Evolutionary conservation across 2,113 vertebrate genomes (phyloP), one percentile per base, ranked within the genome.

Genomic region (Dipodomys merriami): DNA sequence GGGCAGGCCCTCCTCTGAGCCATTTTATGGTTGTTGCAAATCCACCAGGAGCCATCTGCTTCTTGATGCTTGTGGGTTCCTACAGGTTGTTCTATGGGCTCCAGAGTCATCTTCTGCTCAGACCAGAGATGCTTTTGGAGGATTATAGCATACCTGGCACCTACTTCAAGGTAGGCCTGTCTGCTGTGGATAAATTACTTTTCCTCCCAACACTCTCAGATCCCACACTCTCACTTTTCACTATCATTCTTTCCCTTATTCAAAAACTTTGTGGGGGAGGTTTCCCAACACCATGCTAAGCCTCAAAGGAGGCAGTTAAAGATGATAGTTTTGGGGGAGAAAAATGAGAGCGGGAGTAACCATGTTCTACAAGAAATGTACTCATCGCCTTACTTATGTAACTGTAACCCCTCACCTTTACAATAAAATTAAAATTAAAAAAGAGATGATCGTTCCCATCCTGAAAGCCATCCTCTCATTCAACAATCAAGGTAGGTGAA

Each of bases 21-120:
- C 79, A 49, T 67, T 94, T 95, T 91, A 83, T 33, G n/a, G 65
- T 60, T 72, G 60, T 1, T 33, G 25, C 82, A 95, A 93, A 95
- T 86, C 1, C 2, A 33, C 35, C 13, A 29, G 39, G 62, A 76
- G 20, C 49, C 95, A 93, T 90, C 85, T 94, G 83, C 85, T 95
- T 65, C 44, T 22, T 80, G 88, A 93, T 77, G 82, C 20, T 39
- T 68, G 20, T 9, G 2, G 72, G 53, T 65, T 74, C 90, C 85
- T 79, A 72, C 8, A n/a, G 19, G 74, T 76, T 60, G 64, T 64
- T 44, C 65, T 29, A 18, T 62, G 27, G 84, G 30, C 74, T 91
- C 18, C 5, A 60, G 1, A 57, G 74, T 82, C 78, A 76, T 71
- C n/a, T 72, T 19, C 57, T 91, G 53, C 65, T 72, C 69, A 76